Percentiles rank a stretch among this genome's conserved stretches.
Conservation (phyloP, 2,113 vertebrate species). For the Hypanus sabinus region DNA sequence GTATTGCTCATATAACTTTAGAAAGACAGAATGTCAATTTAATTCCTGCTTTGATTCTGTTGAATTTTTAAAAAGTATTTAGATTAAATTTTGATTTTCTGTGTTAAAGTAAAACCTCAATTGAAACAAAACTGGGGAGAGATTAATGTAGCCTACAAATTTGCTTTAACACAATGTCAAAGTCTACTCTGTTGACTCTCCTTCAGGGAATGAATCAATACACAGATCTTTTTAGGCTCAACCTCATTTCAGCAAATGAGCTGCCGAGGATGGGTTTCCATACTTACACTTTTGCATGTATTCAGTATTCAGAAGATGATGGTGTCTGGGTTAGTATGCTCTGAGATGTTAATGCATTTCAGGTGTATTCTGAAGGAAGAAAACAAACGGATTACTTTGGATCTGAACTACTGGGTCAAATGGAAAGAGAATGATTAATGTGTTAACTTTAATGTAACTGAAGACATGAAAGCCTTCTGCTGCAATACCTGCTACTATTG, state of each 20-base stretch:
- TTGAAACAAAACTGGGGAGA: background rate
- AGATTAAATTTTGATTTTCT: background rate
- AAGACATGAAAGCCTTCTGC: background rate
- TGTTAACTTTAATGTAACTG: background rate
- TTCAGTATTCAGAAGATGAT: background rate
- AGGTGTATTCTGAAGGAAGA: background rate
- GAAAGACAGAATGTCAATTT: background rate
- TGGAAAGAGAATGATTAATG: background rate
- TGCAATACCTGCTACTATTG: background rate
- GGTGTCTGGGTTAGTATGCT: background rate
- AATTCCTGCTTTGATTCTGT: background rate
- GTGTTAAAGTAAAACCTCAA: background rate
- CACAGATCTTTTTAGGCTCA: background rate
- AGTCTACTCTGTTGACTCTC: background rate
- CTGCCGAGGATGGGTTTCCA: background rate
- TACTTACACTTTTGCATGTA: background rate
- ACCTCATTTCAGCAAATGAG: background rate
- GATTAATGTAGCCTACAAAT: background rate
- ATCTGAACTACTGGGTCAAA: constrained; percentile 3
- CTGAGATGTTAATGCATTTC: background rate
- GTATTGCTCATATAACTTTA: background rate
- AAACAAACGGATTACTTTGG: background rate
- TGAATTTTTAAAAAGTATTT: background rate
- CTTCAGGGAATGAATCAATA: background rate
- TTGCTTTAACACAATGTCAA: background rate